Evolutionary conservation across 1,140 invertebrate genomes (phyloP).

Genomic region (Drosophila asahinai): DNA sequence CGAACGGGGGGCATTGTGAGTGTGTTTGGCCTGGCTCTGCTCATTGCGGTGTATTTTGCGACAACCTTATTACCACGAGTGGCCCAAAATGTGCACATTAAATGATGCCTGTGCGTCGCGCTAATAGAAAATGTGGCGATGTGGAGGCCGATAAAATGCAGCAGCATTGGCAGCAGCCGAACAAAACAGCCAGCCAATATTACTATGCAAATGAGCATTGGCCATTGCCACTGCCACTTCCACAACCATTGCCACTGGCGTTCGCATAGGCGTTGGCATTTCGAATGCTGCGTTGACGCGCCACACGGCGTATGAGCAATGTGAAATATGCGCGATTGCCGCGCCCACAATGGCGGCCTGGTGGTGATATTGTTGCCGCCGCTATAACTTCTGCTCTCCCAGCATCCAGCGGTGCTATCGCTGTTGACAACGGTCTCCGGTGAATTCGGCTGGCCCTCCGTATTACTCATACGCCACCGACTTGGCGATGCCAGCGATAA

Average conservation of each 20-base stretch:
- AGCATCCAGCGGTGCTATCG: slow-evolving; percentile 38
- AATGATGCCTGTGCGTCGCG: slow-evolving; percentile 76
- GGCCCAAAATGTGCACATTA: slow-evolving; percentile 74
- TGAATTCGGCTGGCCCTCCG: slow-evolving; percentile 59
- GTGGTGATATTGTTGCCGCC: slow-evolving; percentile 15
- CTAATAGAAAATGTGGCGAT: slow-evolving; percentile 81
- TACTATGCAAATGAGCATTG: slow-evolving; percentile 79
- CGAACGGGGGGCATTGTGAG: slow-evolving; percentile 34
- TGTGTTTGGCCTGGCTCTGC: slow-evolving; percentile 31
- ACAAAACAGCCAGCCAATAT: slow-evolving; percentile 68
- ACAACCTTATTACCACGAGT: slow-evolving; percentile 67
- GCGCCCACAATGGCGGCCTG: slow-evolving; percentile 44
- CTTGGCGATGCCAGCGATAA: slow-evolving; percentile 33
- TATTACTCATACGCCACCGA: slow-evolving; percentile 81
- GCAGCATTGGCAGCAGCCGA: slow-evolving; percentile 42
- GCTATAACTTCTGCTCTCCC: slow-evolving; percentile 27
- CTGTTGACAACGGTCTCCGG: slow-evolving; percentile 70
- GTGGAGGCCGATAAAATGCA: slow-evolving; percentile 75
- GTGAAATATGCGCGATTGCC: slow-evolving; percentile 70
- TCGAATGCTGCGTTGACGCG: slow-evolving; percentile 44
- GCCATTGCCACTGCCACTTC: slow-evolving; percentile 47
- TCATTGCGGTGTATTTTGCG: slow-evolving; percentile 53
- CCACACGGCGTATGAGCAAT: slow-evolving; percentile 74
- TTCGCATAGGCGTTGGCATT: slow-evolving; percentile 36
- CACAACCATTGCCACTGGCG: slow-evolving; percentile 59